These are phyloP conservation scores for Irena cyanogastra DNA, from an alignment of 2,113 vertebrate genomes.

Conservation along the genomic window DNA sequence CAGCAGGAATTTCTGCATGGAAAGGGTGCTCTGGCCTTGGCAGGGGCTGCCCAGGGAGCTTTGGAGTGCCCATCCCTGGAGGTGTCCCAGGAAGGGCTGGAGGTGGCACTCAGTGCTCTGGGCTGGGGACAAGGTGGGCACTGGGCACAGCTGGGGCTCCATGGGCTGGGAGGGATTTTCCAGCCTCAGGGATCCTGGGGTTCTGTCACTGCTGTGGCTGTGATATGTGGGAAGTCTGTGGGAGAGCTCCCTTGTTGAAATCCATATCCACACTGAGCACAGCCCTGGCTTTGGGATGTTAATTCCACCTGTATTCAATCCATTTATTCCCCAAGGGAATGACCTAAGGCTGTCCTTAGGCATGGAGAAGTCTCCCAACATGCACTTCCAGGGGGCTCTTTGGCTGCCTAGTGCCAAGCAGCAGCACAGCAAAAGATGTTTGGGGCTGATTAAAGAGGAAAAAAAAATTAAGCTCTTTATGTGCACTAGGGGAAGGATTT, in stretches of 20 bases:
- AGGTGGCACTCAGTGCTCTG: neutral
- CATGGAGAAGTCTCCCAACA: neutral
- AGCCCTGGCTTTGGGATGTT: neutral
- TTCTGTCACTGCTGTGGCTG: neutral
- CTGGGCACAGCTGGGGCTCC: neutral
- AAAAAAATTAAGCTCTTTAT: neutral
- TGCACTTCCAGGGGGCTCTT: neutral
- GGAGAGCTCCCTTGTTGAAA: rapidly evolving
- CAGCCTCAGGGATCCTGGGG: rapidly evolving
- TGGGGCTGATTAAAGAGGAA: neutral
- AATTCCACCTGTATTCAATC: neutral
- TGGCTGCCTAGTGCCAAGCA: neutral
- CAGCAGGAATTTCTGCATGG: neutral
- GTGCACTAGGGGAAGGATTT: neutral
- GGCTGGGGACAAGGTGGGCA: neutral
- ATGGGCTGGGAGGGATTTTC: neutral
- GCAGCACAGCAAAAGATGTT: neutral
- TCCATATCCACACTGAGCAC: too few relatives aligned
- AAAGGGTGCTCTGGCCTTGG: neutral
- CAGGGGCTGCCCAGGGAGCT: neutral
- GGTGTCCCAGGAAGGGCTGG: neutral
- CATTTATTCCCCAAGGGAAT: neutral
- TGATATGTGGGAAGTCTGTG: neutral
- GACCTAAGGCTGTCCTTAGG: neutral
- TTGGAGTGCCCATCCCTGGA: neutral